phyloP scores from a whole-genome alignment of 2,797 vertebrate genomes.

The Cheirogaleus major region DNA sequence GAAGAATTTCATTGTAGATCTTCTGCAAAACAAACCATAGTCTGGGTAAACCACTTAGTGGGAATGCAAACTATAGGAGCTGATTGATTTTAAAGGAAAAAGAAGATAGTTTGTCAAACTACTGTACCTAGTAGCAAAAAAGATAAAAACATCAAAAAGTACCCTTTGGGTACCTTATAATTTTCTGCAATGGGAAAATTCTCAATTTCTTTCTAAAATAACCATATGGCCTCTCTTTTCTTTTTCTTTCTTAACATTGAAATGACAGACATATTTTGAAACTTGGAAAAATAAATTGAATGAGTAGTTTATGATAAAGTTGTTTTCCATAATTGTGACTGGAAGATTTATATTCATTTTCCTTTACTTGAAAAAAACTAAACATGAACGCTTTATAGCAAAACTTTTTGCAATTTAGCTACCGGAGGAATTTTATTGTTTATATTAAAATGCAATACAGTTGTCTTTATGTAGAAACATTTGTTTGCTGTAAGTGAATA shows the following conservation, averaged over 20 bases:
- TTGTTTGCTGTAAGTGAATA: conserved; percentile 43
- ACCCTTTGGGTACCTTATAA: neutral
- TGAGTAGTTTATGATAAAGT: conserved; percentile 43
- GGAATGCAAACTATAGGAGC: neutral
- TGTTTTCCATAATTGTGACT: neutral
- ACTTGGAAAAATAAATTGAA: conserved; percentile 16
- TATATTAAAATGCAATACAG: conserved; percentile 10
- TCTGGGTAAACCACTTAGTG: neutral
- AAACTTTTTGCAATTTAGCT: conserved; percentile 40
- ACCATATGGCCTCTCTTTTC: neutral
- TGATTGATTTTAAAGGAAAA: conserved; percentile 24
- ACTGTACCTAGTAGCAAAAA: neutral
- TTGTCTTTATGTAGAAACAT: conserved; percentile 40
- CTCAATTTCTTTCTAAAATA: conserved; percentile 41
- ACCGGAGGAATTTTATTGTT: conserved; percentile 55
- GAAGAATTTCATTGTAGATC: neutral
- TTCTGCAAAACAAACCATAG: neutral
- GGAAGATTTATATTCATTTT: conserved; percentile 37
- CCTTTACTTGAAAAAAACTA: neutral
- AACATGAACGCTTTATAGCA: neutral
- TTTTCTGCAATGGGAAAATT: neutral
- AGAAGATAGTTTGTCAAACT: conserved; percentile 22
- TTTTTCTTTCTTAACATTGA: neutral
- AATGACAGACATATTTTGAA: conserved; percentile 29
- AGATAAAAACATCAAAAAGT: neutral